Evolutionary conservation across 2,113 vertebrate genomes (phyloP), one percentile per base, ranked within the genome.

Genomic region (Pongo pygmaeus): DNA sequence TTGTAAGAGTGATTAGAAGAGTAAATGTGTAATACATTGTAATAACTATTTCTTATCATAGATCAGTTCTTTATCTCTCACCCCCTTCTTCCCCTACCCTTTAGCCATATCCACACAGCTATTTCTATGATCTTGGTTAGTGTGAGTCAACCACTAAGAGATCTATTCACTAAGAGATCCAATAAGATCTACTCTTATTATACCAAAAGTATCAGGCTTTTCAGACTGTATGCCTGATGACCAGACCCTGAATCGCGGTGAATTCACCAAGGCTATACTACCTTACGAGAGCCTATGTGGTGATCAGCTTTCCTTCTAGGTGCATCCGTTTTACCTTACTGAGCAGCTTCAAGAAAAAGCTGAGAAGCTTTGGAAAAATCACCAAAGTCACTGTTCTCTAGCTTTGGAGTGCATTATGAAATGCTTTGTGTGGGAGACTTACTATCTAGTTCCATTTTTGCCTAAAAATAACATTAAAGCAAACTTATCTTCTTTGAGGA

Each of bases 391-490:
- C 1, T 87, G 48, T 43, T 87, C n/a, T 92, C 25, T 90, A 80
- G 80, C n/a, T 93, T 91, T 95, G 38, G 70, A 91, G 27, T 91
- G 5, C 30, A 84, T 89, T 91, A 93, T 70, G 80, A 93, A 96
- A 84, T 94, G 48, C 13, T 59, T 77, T 80, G 55, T 27, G 88
- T 64, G 52, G 6, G 48, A 38, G 10, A 46, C 8, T 93, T 89
- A 90, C 6, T 78, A 92, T 92, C 18, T 79, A 83, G 35, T 80
- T 95, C 25, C n/a, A 94, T 72, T 94, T 96, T 84, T 70, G 75
- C 46, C 69, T 96, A 59, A 93, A 95, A 96, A 83, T 92, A 92
- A 94, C 46, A 90, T 67, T 92, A 95, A 93, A 91, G 43, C 3
- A 96, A 84, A 91, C 93, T 69, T 79, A 17, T 74, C 78, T 88